Evolutionary conservation across 2,797 vertebrate species (phyloP).

Genomic region (Urophycis tenuis): DNA sequence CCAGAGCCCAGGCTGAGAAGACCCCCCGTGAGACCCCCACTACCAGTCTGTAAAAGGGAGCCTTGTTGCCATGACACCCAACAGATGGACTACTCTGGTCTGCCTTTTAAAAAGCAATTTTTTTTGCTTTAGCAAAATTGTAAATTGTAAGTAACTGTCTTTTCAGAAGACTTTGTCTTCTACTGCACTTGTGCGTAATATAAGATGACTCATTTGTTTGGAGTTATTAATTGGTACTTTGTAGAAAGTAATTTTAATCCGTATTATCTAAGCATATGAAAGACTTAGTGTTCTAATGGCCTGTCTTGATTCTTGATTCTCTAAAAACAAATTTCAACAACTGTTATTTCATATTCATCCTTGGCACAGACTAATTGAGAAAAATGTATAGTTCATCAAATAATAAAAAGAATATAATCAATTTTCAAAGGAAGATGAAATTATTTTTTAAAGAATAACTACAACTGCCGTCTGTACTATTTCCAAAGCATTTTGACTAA

Average conservation of each 20-base stretch:
- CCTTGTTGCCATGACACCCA: constrained; percentile 2
- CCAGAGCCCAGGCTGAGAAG: not conserved
- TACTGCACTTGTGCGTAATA: not conserved
- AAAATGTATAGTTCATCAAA: no score
- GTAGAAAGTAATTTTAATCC: not conserved
- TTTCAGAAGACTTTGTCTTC: not conserved
- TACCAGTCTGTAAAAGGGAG: not conserved
- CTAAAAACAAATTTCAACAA: not conserved
- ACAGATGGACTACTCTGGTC: not conserved
- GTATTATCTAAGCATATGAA: not conserved
- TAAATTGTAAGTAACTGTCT: not conserved
- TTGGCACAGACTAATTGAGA: not conserved
- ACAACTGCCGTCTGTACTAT: not conserved
- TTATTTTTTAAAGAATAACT: not conserved
- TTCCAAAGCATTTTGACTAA: not conserved
- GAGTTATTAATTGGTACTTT: not conserved
- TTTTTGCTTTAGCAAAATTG: not conserved
- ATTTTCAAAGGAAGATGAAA: no score
- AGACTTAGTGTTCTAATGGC: not conserved
- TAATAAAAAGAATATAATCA: no score
- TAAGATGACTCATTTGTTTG: not conserved
- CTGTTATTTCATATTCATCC: not conserved
- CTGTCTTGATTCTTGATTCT: not conserved
- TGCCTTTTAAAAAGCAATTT: not conserved
- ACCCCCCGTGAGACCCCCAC: not conserved